Conservation (phyloP, 2,888 invertebrate species). For the Protonemura montana region DNA sequence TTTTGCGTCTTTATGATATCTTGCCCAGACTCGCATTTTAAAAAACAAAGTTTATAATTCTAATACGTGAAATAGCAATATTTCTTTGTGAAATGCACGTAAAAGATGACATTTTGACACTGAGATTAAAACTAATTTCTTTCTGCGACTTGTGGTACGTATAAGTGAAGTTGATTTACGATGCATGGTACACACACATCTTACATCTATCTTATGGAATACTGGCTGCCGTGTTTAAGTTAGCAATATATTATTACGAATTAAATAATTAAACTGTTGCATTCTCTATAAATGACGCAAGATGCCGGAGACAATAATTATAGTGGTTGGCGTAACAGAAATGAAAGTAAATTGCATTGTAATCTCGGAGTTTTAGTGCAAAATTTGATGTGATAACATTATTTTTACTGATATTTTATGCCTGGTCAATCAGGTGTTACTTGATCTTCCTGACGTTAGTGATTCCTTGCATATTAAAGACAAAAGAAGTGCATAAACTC, state of each 20-base stretch:
- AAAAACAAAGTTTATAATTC: not conserved
- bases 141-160: not conserved
- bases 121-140: not conserved
- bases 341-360: not conserved
- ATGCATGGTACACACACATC: not conserved
- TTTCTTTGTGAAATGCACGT: slow-evolving; percentile 7
- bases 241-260: not conserved
- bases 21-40: not conserved
- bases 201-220: not conserved
- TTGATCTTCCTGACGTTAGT: not conserved
- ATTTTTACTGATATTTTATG: too few species aligned
- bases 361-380: not conserved
- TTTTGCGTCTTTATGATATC: not conserved
- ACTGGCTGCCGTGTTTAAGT: not conserved
- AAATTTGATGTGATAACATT: not conserved
- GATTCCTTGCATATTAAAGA: not conserved
- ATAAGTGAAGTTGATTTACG: not conserved
- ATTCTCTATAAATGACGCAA: not conserved
- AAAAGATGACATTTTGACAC: not conserved
- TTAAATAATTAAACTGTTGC: not conserved
- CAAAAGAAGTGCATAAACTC: not conserved
- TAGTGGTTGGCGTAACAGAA: not conserved
- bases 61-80: not conserved
- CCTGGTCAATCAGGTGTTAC: too few species aligned
- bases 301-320: not conserved